Percentiles rank a stretch among this genome's conserved stretches.
phyloP scores from a whole-genome alignment of 2,888 invertebrate genomes.

The Sesamia inferens region DNA sequence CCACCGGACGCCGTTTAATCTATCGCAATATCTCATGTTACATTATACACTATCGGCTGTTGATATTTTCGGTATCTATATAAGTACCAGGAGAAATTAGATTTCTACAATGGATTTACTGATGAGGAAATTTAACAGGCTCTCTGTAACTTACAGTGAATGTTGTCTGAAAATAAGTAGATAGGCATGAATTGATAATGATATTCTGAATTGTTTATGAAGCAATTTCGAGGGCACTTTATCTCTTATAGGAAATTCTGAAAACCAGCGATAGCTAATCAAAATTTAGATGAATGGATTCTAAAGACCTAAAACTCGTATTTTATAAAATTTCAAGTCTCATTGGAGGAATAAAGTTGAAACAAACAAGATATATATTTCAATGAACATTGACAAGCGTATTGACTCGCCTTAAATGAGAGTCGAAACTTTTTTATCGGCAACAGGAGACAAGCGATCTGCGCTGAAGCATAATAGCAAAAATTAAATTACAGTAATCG shows the following conservation, averaged over 20 bases:
- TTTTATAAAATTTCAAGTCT: constrained; percentile 1
- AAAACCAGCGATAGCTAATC: neutral
- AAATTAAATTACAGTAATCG: constrained; percentile 81
- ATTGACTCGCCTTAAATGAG: constrained; percentile 68
- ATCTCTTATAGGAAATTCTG: constrained; percentile 21
- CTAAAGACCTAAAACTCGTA: constrained; percentile 4
- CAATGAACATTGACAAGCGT: constrained; percentile 46
- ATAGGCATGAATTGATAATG: constrained; percentile 31
- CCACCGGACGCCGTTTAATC: constrained; percentile 27
- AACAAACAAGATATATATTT: constrained; percentile 12
- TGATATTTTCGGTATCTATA: constrained; percentile 36
- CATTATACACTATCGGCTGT: constrained; percentile 27
- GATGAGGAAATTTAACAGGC: constrained; percentile 38
- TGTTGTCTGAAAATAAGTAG: constrained; percentile 37
- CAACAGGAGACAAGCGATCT: constrained; percentile 68
- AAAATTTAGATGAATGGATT: neutral
- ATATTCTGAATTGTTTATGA: constrained; percentile 43
- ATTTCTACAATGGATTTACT: constrained; percentile 24
- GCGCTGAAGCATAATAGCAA: constrained; percentile 73
- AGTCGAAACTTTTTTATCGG: constrained; percentile 74
- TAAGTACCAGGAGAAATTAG: constrained; percentile 34
- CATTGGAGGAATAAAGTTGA: neutral
- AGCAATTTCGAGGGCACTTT: constrained; percentile 41
- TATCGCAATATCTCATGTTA: constrained; percentile 38
- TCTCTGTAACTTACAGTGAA: constrained; percentile 21